Conservation (phyloP, 2,113 vertebrate species). For the Malurus cyaneus region DNA sequence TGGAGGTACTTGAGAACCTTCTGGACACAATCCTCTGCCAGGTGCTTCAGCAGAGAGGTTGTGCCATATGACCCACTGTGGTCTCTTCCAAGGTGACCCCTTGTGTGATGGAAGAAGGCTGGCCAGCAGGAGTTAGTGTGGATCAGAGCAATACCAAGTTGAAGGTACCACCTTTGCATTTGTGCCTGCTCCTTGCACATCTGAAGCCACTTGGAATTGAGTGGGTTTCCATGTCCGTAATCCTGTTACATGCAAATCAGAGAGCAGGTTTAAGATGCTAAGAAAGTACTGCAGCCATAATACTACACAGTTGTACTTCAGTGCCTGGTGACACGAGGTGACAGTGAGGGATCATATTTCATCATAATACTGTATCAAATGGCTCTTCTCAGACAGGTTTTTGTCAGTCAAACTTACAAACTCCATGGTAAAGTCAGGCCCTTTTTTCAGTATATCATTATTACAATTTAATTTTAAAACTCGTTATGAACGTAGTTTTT, state of each 20-base stretch:
- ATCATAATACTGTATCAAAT: background rate
- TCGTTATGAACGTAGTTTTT: background rate
- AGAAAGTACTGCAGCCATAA: background rate
- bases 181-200: fast-evolving
- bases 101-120: background rate
- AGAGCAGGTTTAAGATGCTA: background rate
- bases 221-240: background rate
- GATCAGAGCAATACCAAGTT: background rate
- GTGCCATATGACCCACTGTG: background rate
- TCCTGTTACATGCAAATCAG: background rate
- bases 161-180: background rate
- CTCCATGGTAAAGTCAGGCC: background rate
- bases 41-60: background rate
- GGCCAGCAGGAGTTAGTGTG: background rate
- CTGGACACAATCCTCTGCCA: background rate
- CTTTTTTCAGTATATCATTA: background rate
- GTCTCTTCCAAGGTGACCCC: background rate
- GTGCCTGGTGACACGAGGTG: background rate
- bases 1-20: background rate
- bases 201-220: background rate
- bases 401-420: background rate
- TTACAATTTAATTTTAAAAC: background rate
- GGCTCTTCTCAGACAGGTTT: background rate
- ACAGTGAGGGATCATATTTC: background rate
- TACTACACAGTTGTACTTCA: fast-evolving